Base-by-base conservation (phyloP, 2,888 invertebrate species). In the Vanessa cardui region DNA sequence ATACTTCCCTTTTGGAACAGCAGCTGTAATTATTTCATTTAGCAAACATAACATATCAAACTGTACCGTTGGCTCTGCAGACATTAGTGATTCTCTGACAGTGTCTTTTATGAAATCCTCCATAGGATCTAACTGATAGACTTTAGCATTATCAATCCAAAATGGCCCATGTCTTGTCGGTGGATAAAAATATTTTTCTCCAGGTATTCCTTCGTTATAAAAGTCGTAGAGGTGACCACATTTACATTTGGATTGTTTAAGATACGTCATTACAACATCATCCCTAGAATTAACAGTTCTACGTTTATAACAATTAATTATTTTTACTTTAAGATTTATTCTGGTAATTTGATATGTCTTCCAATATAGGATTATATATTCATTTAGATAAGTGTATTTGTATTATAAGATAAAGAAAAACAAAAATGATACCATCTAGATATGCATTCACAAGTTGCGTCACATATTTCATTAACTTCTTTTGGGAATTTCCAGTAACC, bases 221-320 rank as follows among this genome's bases (percentile, higher is more conserved):
- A 75, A 83, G 73, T 92, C 92, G 66, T 89, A 92, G 3, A 83
- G 76, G 74, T 92, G 92, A 7, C 85, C 86, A 71, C 92, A 91
- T 80, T 76, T 86, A 73, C 92, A 92, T 68, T 82, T 88, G 0
- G 89, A 83, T 1, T 82, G 68, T 8, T 83, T 73, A 9, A 91
- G 9, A 77, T 81, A 86, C 0, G 84, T 77, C 81, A 85, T 83
- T 8, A 84, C 80, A 2, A 75, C 18, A 0, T 73, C 69, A 58
- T 86, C 88, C 91, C 91, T 91, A 47, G 2, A 77, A 74, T 12
- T 18, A 52, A 52, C 1, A 39, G 12, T 4, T 39, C 39, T 39
- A 39, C 12, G 12, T 12, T 39, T 2, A 12, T n/a, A n/a, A n/a
- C n/a, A n/a, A n/a, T n/a, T n/a, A n/a, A n/a, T n/a, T n/a, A n/a